A percentile compares a stretch with the other conserved stretches of the same genome.
Conservation (phyloP, 1,140 invertebrate genomes). For the Coptotermes formosanus region DNA sequence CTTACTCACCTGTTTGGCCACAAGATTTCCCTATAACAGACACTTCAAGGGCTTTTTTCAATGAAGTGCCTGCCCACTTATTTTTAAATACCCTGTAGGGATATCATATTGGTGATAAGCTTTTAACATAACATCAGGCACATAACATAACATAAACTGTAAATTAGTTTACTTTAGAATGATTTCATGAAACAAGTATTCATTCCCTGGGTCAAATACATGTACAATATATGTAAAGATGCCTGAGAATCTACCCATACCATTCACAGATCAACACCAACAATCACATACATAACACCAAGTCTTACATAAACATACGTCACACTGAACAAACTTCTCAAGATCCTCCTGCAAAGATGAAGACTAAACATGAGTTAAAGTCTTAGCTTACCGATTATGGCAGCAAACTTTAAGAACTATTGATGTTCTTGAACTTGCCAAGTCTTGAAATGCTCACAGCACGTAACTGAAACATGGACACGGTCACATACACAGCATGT, state of each 20-base stretch:
- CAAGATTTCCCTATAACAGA: background rate
- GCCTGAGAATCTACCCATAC: constrained; percentile 17
- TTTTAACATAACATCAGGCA: constrained; percentile 1
- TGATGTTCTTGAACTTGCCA: no score
- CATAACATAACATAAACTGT: background rate
- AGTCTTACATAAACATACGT: background rate
- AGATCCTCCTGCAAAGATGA: background rate
- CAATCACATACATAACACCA: background rate
- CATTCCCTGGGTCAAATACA: background rate
- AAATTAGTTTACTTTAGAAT: background rate
- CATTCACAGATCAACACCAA: background rate
- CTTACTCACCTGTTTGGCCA: background rate
- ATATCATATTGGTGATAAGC: background rate
- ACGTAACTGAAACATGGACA: no score
- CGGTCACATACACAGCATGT: no score
- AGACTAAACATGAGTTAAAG: no score
- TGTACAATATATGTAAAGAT: background rate
- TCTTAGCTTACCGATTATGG: no score
- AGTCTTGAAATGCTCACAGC: no score
- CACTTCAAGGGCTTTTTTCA: background rate
- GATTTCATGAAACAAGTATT: background rate
- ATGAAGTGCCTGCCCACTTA: background rate
- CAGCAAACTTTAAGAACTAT: no score
- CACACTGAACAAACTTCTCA: background rate
- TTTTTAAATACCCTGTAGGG: background rate